These are phyloP conservation scores for Drosophila kepulauana DNA, from an alignment of 1,140 invertebrate species.

Conservation along the genomic window DNA sequence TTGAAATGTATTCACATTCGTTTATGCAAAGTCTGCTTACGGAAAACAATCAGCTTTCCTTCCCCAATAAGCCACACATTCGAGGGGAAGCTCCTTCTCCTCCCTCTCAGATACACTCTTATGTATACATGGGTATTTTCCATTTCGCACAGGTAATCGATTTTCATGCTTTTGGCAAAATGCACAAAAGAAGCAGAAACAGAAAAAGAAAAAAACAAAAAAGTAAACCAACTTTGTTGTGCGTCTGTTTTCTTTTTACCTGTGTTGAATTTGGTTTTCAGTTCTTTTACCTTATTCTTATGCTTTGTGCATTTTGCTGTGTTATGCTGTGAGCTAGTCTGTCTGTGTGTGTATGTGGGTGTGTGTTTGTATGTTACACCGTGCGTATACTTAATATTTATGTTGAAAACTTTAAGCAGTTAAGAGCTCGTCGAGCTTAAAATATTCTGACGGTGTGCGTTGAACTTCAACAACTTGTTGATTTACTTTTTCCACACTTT, in stretches of 20 bases:
- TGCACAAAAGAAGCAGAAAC: conserved; percentile 63
- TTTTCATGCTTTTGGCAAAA: conserved; percentile 81
- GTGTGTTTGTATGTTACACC: conserved; percentile 37
- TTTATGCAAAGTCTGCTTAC: conserved; percentile 77
- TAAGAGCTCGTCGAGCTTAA: conserved; percentile 77
- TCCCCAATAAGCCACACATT: conserved; percentile 48
- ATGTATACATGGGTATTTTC: conserved; percentile 61
- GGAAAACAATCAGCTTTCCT: conserved; percentile 72
- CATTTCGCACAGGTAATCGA: conserved; percentile 81
- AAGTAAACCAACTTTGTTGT: conserved; percentile 76
- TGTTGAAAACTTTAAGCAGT: conserved; percentile 82
- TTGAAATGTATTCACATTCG: conserved; percentile 68
- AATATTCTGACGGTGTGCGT: conserved; percentile 73
- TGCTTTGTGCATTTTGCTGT: conserved; percentile 47
- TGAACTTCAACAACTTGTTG: conserved; percentile 75
- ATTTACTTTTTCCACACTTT: conserved; percentile 64
- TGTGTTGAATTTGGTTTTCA: conserved; percentile 57
- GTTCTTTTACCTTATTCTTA: conserved; percentile 44
- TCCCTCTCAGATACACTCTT: conserved; percentile 34
- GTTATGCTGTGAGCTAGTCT: conserved; percentile 23
- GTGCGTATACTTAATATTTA: conserved; percentile 79
- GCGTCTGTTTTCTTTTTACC: conserved; percentile 56
- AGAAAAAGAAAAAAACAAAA: conserved; percentile 24
- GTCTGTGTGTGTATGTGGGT: conserved; percentile 17
- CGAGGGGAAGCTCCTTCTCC: conserved; percentile 7